These are phyloP conservation scores for Leucoma salicis DNA, from an alignment of 2,888 invertebrate species.

Conservation along the genomic window DNA sequence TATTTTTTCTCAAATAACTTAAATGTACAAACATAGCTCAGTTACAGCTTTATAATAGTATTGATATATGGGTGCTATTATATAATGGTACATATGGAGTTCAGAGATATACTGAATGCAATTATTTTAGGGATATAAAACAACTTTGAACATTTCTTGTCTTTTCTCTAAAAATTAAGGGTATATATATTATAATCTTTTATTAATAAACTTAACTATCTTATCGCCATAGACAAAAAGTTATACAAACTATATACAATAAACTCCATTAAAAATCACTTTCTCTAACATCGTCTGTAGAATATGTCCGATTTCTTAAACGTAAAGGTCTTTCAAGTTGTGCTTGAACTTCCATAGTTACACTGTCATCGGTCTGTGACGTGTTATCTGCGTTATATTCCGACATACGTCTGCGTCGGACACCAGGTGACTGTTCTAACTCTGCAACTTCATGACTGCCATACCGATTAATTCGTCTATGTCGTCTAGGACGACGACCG, in stretches of 20 bases:
- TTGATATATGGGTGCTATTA: no score
- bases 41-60: no score
- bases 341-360: constrained; percentile 61
- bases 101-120: no score
- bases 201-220: no score
- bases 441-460: constrained; percentile 76
- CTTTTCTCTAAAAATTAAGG: no score
- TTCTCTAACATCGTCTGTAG: constrained; percentile 65
- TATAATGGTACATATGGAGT: no score
- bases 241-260: constrained; percentile 1
- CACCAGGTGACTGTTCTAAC: constrained; percentile 70
- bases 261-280: constrained; percentile 61
- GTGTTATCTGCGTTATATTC: constrained; percentile 46
- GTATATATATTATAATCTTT: no score
- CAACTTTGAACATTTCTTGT: no score
- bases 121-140: no score
- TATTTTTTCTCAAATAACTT: no score
- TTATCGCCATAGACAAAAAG: no score
- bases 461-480: constrained; percentile 52
- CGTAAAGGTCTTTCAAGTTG: constrained; percentile 57
- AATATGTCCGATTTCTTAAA: constrained; percentile 59
- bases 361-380: constrained; percentile 35
- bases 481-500: constrained; percentile 44
- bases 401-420: constrained; percentile 67
- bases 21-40: no score